Base-by-base conservation (phyloP, 2,113 vertebrate species). In the Platycercus adscitus region DNA sequence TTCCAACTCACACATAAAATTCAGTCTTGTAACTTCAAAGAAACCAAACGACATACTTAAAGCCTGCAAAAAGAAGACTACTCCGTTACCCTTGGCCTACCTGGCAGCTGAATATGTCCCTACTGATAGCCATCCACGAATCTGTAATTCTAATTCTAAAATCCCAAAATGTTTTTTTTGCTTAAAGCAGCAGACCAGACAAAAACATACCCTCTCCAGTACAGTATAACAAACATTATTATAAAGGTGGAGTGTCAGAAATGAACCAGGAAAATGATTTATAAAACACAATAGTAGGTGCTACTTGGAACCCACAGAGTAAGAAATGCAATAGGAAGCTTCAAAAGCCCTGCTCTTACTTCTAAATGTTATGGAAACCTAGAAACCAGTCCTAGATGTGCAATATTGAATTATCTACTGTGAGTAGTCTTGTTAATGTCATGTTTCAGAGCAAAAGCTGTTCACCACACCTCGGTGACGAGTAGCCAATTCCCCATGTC, bases 221-320 rank as follows among this genome's bases (percentile, higher is more conserved):
- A 73, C 6, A 65, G 11, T 8, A 49, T 33, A 58, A 37, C 20
- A 66, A 82, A 76, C 5, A 33, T 20, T 50, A 60, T 52, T 33
- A 46, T 26, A 29, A 6, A 78, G 60, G 10, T 18, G 61, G 0
- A 73, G 7, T 39, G 49, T 21, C 28, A 88, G 33, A 85, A 93
- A 69, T 16, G 0, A 75, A 80, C 6, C 23, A 63, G 46, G 77
- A 91, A 50, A 6, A 6, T 55, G 15, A 88, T 33, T 44, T 86
- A 1, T 5, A 89, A 86, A 20, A 71, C 9, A 41, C 9, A 41
- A 2, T 29, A 87, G 63, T 1, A 39, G 39, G 46, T 0, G 1
- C 8, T 77, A 69, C 3, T 61, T 72, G 33, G 20, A 95, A 88
- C 3, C 6, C 20, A n/a, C 2, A 75, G 3, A 52, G 20, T 25